Percentiles rank a stretch among this genome's conserved stretches.
Evolutionary conservation across 2,797 vertebrate species (phyloP).

Genomic region (Muscicapa striata): DNA sequence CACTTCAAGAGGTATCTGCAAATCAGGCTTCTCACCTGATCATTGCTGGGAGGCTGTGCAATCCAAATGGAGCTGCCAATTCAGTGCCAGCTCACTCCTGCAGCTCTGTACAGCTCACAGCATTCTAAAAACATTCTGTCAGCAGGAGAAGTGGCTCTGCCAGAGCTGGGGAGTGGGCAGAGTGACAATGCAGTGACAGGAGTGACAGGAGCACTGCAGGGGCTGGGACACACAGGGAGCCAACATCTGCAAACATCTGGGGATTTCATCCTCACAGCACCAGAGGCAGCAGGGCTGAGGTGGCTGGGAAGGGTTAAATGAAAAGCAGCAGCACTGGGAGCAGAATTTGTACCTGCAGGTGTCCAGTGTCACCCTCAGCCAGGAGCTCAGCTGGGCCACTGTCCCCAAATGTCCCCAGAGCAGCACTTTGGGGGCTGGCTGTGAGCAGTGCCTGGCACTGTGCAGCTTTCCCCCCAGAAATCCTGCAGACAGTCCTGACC

Average conservation of each 20-base stretch:
- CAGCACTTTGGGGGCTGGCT: background rate
- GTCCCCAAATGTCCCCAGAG: background rate
- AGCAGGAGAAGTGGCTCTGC: conserved; percentile 67
- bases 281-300: background rate
- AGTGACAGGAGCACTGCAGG: background rate
- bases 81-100: conserved; percentile 45
- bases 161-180: conserved; percentile 46
- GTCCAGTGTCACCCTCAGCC: background rate
- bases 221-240: background rate
- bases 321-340: background rate
- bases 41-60: conserved; percentile 48
- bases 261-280: background rate
- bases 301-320: background rate
- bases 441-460: background rate
- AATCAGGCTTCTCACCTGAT: conserved; percentile 59
- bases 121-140: conserved; percentile 71
- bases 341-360: background rate
- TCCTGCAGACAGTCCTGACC: background rate
- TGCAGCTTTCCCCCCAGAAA: background rate
- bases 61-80: conserved; percentile 63
- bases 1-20: conserved; percentile 46
- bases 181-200: conserved; percentile 10
- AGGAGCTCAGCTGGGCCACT: background rate
- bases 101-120: conserved; percentile 53
- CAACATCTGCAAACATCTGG: background rate